Base-by-base conservation (phyloP, 1,140 invertebrate genomes). In the Cataglyphis hispanica region DNA sequence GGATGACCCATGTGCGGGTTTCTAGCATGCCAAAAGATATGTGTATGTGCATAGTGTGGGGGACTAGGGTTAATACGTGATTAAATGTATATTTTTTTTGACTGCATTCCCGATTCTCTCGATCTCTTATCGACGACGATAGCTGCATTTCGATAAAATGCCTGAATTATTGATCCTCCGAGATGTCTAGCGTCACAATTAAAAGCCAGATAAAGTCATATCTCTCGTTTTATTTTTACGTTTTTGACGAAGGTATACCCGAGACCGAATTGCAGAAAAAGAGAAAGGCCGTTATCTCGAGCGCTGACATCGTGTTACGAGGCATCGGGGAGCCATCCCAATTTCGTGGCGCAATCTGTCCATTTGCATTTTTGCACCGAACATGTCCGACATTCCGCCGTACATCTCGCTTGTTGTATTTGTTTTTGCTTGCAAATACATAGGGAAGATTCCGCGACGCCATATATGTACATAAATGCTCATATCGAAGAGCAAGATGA, bases 271-370 rank as follows among this genome's bases (percentile, higher is more conserved):
- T 43, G 46, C 77, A 34, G 56, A 83, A 60, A 69, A 83, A 60
- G 67, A 72, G 40, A 83, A 81, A 74, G 53, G 56, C 25, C 67
- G 78, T 83, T 83, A 83, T 83, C 67, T 37, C 25, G 53, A 16
- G 19, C 53, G 78, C 67, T 72, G 78, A 83, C 78, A 40, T 60
- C 67, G 53, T 70, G 37, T 74, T 83, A 83, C 78, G 67, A 60
- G 67, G 78, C 78, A 31, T 83, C 67, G 78, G 67, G 78, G 78
- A 74, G 37, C 66, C 78, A 72, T 81, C 67, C 67, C 78, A 83
- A 83, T 83, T 83, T 72, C 78, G 37, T 25, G 67, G 78, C 78
- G 67, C 78, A 83, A 83, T 83, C 78, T 83, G 64, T 46, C 25
- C 60, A 64, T 75, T 86, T 87, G 67, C 67, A 64, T 63, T 70